Base-by-base conservation (phyloP, 2,888 invertebrate species). In the Watsonalla binaria region DNA sequence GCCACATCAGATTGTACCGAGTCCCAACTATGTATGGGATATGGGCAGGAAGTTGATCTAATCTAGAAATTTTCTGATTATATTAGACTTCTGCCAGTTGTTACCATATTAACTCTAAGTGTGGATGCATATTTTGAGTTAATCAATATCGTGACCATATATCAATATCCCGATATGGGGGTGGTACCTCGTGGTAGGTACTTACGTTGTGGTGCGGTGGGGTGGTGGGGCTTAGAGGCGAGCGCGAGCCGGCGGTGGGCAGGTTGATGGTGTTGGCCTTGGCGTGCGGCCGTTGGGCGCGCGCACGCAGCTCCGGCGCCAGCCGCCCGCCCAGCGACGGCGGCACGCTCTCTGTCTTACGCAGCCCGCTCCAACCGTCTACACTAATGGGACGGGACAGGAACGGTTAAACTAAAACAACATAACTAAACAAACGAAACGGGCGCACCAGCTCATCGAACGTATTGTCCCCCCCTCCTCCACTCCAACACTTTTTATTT, bases 241-340 rank as follows among this genome's bases (percentile, higher is more conserved):
- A 57, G 58, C 62, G 64, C 52, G 66, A 70, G 52, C 80, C 86
- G 76, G 67, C 84, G 68, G 92, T 89, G 5, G 93, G 93, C 60
- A 93, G 87, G 75, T 92, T 92, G 74, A 93, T 92, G 35, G 93
- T 93, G 78, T 93, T 93, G 33, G 93, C 92, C 72, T 91, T 90
- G 45, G 83, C 78, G 78, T 90, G 90, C 15, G 90, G 84, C 51
- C 89, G 79, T 74, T 86, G 88, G 35, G 80, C 68, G 54, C 89
- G 83, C 52, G 73, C 70, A 39, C 86, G 80, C 54, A 84, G 63
- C 65, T 87, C 88, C 9, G 82, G 78, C 57, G 77, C 81, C 54
- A 84, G 70, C 47, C 82, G 73, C 51, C 77, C 82, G 60, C 84
- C 85, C 70, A 86, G 59, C 13, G 83, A 80, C 52, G 86, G 86